Percentiles rank a stretch among this genome's conserved stretches.
Conservation (phyloP, 2,888 invertebrate genomes). For the Mesopsocus fuscifrons region DNA sequence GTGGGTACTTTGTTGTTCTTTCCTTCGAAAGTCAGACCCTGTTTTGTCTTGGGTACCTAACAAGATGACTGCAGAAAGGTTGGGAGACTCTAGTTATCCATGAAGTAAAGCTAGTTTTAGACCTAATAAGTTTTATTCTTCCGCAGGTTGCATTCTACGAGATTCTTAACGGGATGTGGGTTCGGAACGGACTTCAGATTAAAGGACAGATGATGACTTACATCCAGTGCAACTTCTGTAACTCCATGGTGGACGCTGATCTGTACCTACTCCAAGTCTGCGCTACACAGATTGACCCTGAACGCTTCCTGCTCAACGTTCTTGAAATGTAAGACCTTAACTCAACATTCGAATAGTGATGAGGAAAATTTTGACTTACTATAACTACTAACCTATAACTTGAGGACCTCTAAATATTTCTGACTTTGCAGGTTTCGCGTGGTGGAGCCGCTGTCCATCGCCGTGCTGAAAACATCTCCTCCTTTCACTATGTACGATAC, state of each 20-base stretch:
- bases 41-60: too few relatives aligned
- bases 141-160: conserved; percentile 86
- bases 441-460: conserved; percentile 6
- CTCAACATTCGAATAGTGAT: conserved; percentile 9
- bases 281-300: conserved; percentile 69
- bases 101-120: too few relatives aligned
- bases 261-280: conserved; percentile 87
- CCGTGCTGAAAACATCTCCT: conserved; percentile 4
- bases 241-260: conserved; percentile 96
- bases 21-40: too few relatives aligned
- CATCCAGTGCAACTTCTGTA: conserved; percentile 96
- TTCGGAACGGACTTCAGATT: conserved; percentile 86
- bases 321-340: conserved; percentile 69
- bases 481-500: conserved; percentile 29
- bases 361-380: conserved; percentile 1
- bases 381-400: not conserved
- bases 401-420: not conserved
- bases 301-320: conserved; percentile 67
- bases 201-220: conserved; percentile 99
- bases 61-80: too few relatives aligned
- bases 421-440: not conserved
- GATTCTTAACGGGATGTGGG: conserved; percentile 88
- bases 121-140: too few relatives aligned
- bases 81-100: too few relatives aligned
- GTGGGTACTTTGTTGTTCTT: too few relatives aligned